Evolutionary conservation across 2,888 invertebrate species (phyloP).

Genomic region (Caenorhabditis japonica): DNA sequence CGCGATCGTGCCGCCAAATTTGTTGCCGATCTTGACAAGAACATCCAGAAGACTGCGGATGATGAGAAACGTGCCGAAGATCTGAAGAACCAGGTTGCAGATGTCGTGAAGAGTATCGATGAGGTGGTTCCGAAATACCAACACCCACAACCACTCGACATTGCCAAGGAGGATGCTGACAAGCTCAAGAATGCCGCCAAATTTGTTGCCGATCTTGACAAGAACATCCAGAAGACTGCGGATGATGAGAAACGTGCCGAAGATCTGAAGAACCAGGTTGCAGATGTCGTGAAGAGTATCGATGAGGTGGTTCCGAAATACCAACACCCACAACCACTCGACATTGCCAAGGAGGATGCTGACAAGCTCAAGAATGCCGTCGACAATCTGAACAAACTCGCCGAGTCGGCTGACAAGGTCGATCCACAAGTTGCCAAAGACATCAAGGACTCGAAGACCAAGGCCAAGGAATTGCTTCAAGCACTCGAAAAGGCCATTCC

Average conservation of each 20-base stretch:
- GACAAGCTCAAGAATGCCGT: conserved; percentile 32
- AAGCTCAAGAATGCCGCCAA: conserved; percentile 21
- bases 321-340: conserved; percentile 46
- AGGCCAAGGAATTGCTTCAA: conserved; percentile 46
- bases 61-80: conserved; percentile 49
- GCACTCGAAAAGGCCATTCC: conserved; percentile 50
- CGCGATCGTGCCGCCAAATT: conserved; percentile 46
- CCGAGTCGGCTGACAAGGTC: conserved; percentile 26
- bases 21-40: conserved; percentile 37
- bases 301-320: conserved; percentile 39
- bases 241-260: conserved; percentile 46
- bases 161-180: conserved; percentile 41
- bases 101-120: conserved; percentile 38
- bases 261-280: conserved; percentile 35
- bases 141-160: conserved; percentile 44
- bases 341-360: conserved; percentile 42
- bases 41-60: conserved; percentile 45
- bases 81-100: conserved; percentile 35
- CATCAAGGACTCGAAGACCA: conserved; percentile 53
- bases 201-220: too few relatives aligned
- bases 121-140: conserved; percentile 48
- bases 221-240: too few relatives aligned
- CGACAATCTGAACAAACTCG: conserved; percentile 39
- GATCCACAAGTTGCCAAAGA: conserved; percentile 51
- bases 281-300: conserved; percentile 14